Evolutionary conservation across 2,797 vertebrate species (phyloP), one percentile per base, ranked within the genome.

Genomic region (Galago senegalensis): DNA sequence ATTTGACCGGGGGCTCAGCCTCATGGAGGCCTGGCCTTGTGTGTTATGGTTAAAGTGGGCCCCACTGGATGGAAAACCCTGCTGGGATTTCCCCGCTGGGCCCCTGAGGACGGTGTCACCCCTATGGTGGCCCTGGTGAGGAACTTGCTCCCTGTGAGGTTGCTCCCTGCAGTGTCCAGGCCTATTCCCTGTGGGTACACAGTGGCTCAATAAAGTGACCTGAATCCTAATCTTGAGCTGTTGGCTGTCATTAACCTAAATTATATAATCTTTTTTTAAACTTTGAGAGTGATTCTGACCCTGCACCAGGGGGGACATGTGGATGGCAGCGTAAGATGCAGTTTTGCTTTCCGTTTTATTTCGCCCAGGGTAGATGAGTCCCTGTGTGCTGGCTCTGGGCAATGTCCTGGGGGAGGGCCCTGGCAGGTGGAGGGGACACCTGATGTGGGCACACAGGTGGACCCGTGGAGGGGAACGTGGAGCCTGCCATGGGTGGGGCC

Each of bases 281-380:
- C 80, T 31, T 25, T 20, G 72, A n/a, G 17, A 43, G 2, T n/a
- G 1, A 43, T 18, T 34, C 72, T 18, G 21, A 23, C 34, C 43
- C 27, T 61, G 3, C 6, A 29, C 17, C 29, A 0, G 0, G 16
- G 10, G 12, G 56, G 4, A 16, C n/a, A 8, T 13, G 9, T 1
- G 2, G 29, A 34, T 1, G 43, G 23, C 5, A 5, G 53, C 43
- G 2, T 56, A 18, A 21, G 43, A 53, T 27, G 21, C 21, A 0
- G 5, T 17, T 56, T 21, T 14, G 49, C 53, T 25, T 3, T 79
- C 43, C 10, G 1, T 40, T 40, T 29, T 3, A 0, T 21, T 29
- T 60, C 7, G 12, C n/a, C 1, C 0, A 27, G 37, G 2, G 11
- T 10, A 14, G 53, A 5, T 2, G 17, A 0, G 11, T 11, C 14